These are phyloP conservation scores for Crenuchus spilurus DNA, from an alignment of 2,797 vertebrate species.

Conservation along the genomic window DNA sequence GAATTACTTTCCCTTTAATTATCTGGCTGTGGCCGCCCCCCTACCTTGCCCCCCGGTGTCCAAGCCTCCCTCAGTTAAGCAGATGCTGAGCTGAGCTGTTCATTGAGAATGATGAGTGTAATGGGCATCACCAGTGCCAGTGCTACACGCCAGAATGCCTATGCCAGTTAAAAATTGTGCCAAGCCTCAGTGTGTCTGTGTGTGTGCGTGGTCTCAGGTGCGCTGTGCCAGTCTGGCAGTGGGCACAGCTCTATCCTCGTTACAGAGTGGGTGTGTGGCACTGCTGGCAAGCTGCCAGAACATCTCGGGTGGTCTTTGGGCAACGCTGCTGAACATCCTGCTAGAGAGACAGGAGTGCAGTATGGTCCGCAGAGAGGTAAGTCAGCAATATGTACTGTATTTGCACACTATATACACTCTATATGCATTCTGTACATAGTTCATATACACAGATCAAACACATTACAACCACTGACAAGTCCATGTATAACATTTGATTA, in stretches of 20 bases:
- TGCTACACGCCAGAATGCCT: not conserved
- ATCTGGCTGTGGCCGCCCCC: not conserved
- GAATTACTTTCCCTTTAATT: not conserved
- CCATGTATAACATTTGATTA: no score
- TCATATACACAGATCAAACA: not conserved
- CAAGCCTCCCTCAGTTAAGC: slow-evolving; percentile 28
- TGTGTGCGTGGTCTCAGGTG: slow-evolving; percentile 76
- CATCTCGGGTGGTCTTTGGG: slow-evolving; percentile 98
- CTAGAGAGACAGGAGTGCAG: slow-evolving; percentile 93
- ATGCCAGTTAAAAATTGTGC: slow-evolving; percentile 30
- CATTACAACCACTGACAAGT: no score
- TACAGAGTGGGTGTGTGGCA: slow-evolving; percentile 86
- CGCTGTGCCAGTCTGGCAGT: slow-evolving; percentile 92
- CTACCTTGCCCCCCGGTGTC: not conserved
- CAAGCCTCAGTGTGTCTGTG: slow-evolving; percentile 17
- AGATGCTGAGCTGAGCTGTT: slow-evolving; percentile 39
- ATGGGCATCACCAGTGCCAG: slow-evolving; percentile 33
- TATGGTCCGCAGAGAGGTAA: slow-evolving; percentile 95
- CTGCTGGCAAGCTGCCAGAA: slow-evolving; percentile 93
- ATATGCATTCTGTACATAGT: not conserved
- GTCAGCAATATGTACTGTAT: slow-evolving; percentile 29
- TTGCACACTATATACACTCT: not conserved
- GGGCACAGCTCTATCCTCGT: slow-evolving; percentile 87
- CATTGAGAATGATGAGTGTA: slow-evolving; percentile 37
- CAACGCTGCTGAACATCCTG: slow-evolving; percentile 91